phyloP scores from a whole-genome alignment of 2,888 invertebrate genomes.

The Shargacucullia verbasci region DNA sequence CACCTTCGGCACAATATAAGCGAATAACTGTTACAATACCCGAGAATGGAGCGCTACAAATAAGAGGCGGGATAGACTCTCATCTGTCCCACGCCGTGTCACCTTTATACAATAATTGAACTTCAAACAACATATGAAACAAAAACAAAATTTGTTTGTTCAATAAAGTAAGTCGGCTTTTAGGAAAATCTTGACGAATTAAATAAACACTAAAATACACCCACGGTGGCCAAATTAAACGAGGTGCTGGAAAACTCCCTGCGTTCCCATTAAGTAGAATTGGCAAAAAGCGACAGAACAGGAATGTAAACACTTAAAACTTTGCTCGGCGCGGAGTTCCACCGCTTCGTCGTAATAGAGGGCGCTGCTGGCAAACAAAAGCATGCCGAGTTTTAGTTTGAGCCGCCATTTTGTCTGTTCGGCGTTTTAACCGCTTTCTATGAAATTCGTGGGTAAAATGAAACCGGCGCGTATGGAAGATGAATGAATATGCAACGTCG shows the following conservation, averaged over 20 bases:
- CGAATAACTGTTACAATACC: conserved; percentile 3
- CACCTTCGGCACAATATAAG: conserved; percentile 5
- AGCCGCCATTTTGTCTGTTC: conserved; percentile 78
- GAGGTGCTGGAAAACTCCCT: conserved; percentile 78
- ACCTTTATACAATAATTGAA: conserved; percentile 23
- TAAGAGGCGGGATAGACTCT: conserved; percentile 4
- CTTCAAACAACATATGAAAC: conserved; percentile 36
- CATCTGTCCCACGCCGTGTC: not conserved
- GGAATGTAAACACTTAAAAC: conserved; percentile 88
- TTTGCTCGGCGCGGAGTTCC: conserved; percentile 77
- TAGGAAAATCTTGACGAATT: conserved; percentile 70
- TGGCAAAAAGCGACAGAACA: conserved; percentile 87
- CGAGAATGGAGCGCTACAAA: conserved; percentile 2
- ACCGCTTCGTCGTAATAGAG: conserved; percentile 76
- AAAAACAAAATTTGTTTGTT: conserved; percentile 55
- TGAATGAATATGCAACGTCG: conserved; percentile 83
- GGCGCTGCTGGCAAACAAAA: conserved; percentile 84
- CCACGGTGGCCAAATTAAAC: conserved; percentile 78
- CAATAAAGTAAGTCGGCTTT: conserved; percentile 56
- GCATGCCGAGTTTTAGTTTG: conserved; percentile 78
- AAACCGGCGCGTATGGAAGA: conserved; percentile 76
- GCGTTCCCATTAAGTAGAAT: conserved; percentile 84
- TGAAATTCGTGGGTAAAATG: conserved; percentile 73
- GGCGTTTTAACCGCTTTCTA: conserved; percentile 77
- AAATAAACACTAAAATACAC: conserved; percentile 78